Conservation (phyloP, 1,140 invertebrate species). For the Sesamia nonagrioides region DNA sequence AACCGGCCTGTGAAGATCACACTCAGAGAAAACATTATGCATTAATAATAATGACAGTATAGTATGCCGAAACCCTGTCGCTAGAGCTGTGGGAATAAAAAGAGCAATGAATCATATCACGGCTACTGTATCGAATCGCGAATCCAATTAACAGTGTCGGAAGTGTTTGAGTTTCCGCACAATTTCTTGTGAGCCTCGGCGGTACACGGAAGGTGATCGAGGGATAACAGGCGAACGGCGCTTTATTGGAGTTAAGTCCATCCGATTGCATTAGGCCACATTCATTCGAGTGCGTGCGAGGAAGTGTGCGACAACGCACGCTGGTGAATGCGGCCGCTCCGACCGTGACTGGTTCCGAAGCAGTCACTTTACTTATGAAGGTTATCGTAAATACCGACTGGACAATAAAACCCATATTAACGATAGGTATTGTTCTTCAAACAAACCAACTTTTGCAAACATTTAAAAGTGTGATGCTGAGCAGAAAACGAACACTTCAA, state of each 20-base stretch:
- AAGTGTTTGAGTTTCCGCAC: conserved; percentile 69
- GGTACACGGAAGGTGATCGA: conserved; percentile 63
- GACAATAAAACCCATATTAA: conserved; percentile 35
- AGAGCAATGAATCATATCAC: conserved; percentile 66
- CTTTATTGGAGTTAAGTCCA: conserved; percentile 39
- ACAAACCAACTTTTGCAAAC: not conserved
- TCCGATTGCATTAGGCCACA: conserved; percentile 38
- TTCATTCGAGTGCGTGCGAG: conserved; percentile 40
- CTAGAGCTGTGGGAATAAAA: conserved; percentile 43
- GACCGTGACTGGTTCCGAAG: conserved; percentile 26
- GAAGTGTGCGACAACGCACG: conserved; percentile 44
- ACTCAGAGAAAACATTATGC: not conserved
- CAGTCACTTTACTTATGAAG: conserved; percentile 24
- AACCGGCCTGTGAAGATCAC: not conserved
- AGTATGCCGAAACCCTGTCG: not conserved
- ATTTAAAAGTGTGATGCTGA: not conserved
- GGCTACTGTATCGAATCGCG: conserved; percentile 56
- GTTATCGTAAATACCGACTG: conserved; percentile 26
- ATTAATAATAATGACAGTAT: not conserved
- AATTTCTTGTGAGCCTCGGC: conserved; percentile 65
- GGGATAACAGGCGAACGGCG: conserved; percentile 53
- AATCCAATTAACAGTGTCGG: conserved; percentile 73
- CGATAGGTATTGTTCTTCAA: not conserved
- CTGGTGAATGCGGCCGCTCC: not conserved
- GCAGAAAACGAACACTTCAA: not conserved